Evolutionary conservation across 2,888 invertebrate species (phyloP), one percentile per base, ranked within the genome.

Genomic region (Orthosia cruda): DNA sequence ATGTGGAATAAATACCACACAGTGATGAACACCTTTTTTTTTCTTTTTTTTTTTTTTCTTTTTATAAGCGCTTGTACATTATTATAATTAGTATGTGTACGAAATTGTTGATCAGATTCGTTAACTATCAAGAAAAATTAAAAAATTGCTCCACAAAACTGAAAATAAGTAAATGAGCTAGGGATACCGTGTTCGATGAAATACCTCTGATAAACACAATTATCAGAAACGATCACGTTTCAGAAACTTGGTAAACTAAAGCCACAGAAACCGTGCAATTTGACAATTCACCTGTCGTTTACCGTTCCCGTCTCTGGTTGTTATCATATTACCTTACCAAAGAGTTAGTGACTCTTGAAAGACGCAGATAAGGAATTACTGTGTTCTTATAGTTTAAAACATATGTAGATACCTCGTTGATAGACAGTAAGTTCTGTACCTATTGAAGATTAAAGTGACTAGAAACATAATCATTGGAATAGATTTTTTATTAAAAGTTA

Each of bases 211-310:
- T 83, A 87, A 85, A 62, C 62, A 71, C 49, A 83, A 87, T 86
- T 85, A 78, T 84, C 85, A 72, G 77, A 87, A 88, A 89, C 77
- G 86, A 87, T 87, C 87, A 89, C 89, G 89, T 88, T 80, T 84
- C 81, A 71, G 76, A 76, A 91, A 91, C 85, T 90, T 87, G 61
- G 68, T 72, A 73, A 85, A 74, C 90, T 91, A 90, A 92, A 91
- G 91, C 88, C 86, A 74, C 90, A 91, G 90, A 92, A 91, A 91
- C 88, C 86, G 83, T 79, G 76, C 80, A 81, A 85, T 83, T 89
- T 83, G 84, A 70, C 83, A 81, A 88, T 89, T 88, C 89, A 89
- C 90, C 89, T 91, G 90, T 88, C 89, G 86, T 81, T 86, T 76
- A 74, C 83, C 40, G 59, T 75, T 82, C 57, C 63, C 77, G 78